Evolutionary conservation across 2,113 vertebrate species (phyloP), one percentile per base, ranked within the genome.

Genomic region (Eira barbara): DNA sequence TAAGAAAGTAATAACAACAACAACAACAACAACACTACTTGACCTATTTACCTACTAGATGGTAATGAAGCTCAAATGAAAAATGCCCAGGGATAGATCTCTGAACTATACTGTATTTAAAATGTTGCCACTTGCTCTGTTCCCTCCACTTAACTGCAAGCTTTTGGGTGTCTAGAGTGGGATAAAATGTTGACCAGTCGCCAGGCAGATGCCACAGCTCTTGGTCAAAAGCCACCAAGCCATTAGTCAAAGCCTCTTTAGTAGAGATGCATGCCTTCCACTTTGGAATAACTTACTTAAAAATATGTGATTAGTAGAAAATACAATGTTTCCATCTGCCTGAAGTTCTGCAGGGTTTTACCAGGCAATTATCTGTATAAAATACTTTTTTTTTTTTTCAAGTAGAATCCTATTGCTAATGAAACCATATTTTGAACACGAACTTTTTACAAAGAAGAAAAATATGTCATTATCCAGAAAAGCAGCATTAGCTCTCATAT

Each of bases 371-470:
- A 96, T 94, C 92, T 36, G 34, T 84, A 39, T 90, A 36, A 96
- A 94, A 95, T 74, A 71, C 94, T 87, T 69, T 97, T 82, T 61
- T 82, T 45, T 5, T 95, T 95, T 95, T 55, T 95, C 59, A 92
- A 98, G 92, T 88, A 67, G 90, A 88, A 83, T 88, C 84, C 95
- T 63, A 23, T 97, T 63, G 63, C 97, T 98, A 92, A 96, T 97
- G 95, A 98, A 97, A 92, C 97, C 97, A 0, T 93, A 94, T 93
- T 98, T 97, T 95, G 94, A 94, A 96, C 96, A 34, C 93, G 87
- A 91, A 80, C 92, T 98, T 92, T 97, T 94, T 76, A 92, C 83
- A 61, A 79, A 87, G 92, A 67, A 76, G 73, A 27, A 34, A 94
- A 39, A 86, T 89, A 80, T 78, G 88, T 96, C 96, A 27, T 97